Base-by-base conservation (phyloP, 1,140 invertebrate species). In the Drosophila sucinea region DNA sequence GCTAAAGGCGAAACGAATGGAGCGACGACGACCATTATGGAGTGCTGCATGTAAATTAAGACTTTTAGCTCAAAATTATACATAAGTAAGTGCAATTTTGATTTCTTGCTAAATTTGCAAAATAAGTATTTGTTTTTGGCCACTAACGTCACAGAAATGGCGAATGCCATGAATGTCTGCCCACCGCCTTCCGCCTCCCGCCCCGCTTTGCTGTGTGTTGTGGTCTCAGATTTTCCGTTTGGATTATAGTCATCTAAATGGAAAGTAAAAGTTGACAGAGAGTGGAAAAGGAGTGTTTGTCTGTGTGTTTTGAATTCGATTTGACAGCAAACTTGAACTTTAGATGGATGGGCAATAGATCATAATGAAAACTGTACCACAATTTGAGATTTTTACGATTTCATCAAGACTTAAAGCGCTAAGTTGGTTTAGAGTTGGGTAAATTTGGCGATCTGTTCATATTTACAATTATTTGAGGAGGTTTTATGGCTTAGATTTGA, bases 21-120 rank as follows among this genome's bases (percentile, higher is more conserved):
- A 61, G 61, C 61, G 35, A 55, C 70, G 55, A 41, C 57, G 56
- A 55, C 67, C 64, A 73, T 70, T 47, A 71, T 75, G 56, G 63
- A 29, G 57, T 61, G 40, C 76, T 61, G 40, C 76, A 79, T 79
- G 76, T 68, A 79, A 79, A 79, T 79, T 76, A 79, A 79, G 76
- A 72, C 68, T 79, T 79, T 79, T 79, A 72, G 73, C 47, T 72
- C 11, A 32, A 79, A 79, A 79, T 76, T 72, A 76, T 68, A 51
- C 44, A 47, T 51, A 27, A 51, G 44, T 47, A 62, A 47, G 41
- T 30, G 67, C 63, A 64, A 70, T 47, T 66, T 70, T 51, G 38
- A 75, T 75, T 71, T 67, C 63, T 67, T 75, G 72, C 44, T 60
- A 74, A 70, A 74, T 67, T 67, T 67, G 69, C 41, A 57, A 57